Conservation (phyloP, 2,797 vertebrate genomes). For the Platalea minor region DNA sequence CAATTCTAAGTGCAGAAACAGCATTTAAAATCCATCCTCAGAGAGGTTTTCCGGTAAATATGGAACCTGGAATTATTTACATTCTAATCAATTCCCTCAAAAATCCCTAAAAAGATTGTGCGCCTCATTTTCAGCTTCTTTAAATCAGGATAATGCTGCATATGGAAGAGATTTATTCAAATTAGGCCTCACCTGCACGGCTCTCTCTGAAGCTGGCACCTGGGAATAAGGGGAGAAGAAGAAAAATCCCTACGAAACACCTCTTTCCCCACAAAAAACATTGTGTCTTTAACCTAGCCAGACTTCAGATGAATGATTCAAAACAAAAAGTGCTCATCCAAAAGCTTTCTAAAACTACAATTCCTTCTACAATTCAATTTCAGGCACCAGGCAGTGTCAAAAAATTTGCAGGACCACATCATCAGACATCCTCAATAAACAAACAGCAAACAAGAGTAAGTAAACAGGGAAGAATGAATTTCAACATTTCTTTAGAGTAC, state of each 20-base stretch:
- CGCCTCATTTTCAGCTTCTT: not conserved
- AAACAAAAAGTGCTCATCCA: not conserved
- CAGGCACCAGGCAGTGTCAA: not conserved
- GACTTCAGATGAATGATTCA: slow-evolving; percentile 20
- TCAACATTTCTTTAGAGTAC: not conserved
- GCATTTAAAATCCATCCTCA: not conserved
- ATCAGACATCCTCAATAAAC: not conserved
- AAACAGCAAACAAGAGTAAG: not conserved
- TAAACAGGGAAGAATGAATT: not conserved
- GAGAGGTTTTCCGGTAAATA: not conserved
- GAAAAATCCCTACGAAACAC: not conserved
- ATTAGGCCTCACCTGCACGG: not conserved
- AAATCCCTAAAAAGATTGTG: not conserved
- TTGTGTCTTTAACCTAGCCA: not conserved
- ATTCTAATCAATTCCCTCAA: not conserved
- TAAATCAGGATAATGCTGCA: not conserved
- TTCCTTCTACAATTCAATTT: not conserved
- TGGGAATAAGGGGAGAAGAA: not conserved
- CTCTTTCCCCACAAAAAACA: not conserved
- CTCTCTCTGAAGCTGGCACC: not conserved
- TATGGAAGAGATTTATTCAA: not conserved
- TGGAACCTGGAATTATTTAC: not conserved
- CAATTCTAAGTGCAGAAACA: not conserved
- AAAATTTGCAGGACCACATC: not conserved
- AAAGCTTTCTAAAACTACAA: not conserved